Conservation (phyloP, 64 coral and sea anemone genomes). For the Porites lutea region DNA sequence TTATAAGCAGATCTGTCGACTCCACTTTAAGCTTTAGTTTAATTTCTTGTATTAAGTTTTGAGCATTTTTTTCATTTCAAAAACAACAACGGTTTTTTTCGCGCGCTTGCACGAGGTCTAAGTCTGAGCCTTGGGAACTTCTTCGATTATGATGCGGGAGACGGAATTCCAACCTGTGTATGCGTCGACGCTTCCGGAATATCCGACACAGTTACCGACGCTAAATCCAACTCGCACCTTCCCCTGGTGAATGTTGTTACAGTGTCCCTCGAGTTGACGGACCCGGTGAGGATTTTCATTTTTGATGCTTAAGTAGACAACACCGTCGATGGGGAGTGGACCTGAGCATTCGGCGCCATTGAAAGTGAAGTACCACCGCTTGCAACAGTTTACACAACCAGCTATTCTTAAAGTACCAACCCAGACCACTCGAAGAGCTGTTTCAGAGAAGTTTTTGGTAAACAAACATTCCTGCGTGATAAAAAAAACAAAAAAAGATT, state of each 20-base stretch:
- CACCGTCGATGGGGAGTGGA: conserved; percentile 2
- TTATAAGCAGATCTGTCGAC: too few relatives aligned
- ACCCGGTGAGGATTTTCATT: neutral
- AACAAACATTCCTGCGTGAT: conserved; percentile 33
- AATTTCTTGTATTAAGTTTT: too few relatives aligned
- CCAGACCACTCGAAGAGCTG: conserved; percentile 18
- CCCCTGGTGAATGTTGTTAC: conserved; percentile 38
- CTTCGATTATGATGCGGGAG: conserved; percentile 37
- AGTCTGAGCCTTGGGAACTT: neutral
- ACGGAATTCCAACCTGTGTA: conserved; percentile 28
- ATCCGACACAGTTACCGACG: neutral
- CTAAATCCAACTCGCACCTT: conserved; percentile 46
- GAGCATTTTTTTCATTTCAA: too few relatives aligned
- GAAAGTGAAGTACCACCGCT: conserved; percentile 58
- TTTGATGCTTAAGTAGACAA: neutral
- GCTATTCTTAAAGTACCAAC: neutral
- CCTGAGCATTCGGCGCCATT: neutral
- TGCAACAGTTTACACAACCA: neutral
- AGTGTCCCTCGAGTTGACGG: conserved; percentile 18
- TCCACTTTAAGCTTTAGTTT: too few relatives aligned
- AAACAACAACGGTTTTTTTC: neutral
- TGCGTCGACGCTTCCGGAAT: neutral
- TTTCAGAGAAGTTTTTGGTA: conserved; percentile 5
- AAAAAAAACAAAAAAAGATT: too few relatives aligned
- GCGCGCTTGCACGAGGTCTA: neutral